Conservation (phyloP, 2,888 invertebrate genomes). For the Pteria penguin region DNA sequence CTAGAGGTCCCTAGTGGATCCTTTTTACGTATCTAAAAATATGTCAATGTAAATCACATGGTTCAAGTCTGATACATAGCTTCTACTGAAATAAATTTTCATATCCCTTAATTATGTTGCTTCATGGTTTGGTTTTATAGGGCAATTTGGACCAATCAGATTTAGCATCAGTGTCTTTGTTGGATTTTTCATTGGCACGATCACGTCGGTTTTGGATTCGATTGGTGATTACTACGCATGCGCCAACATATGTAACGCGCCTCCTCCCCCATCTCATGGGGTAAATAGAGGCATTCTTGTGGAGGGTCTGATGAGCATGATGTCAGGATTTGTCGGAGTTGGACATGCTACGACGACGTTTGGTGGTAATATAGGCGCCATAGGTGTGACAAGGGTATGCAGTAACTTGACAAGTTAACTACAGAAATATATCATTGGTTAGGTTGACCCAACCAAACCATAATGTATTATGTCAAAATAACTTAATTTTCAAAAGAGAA, state of each 20-base stretch:
- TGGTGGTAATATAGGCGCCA: slow-evolving; percentile 93
- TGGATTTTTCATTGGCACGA: slow-evolving; percentile 58
- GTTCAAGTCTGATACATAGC: too few species aligned
- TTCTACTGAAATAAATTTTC: too few species aligned
- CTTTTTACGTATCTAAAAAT: too few species aligned
- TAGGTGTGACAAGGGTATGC: slow-evolving; percentile 91
- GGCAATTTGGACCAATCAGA: slow-evolving; percentile 62
- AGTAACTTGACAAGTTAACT: too few species aligned
- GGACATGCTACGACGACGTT: slow-evolving; percentile 94
- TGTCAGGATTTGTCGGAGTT: slow-evolving; percentile 91
- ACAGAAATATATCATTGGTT: too few species aligned
- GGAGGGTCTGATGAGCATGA: slow-evolving; percentile 89
- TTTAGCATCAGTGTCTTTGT: slow-evolving; percentile 55
- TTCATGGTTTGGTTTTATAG: slow-evolving; percentile 28
- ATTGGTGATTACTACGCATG: slow-evolving; percentile 94
- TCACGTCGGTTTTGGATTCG: slow-evolving; percentile 64
- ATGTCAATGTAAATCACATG: too few species aligned
- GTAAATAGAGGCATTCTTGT: slow-evolving; percentile 86
- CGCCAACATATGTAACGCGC: slow-evolving; percentile 85
- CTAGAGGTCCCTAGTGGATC: too few species aligned
- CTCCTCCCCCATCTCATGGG: slow-evolving; percentile 90
- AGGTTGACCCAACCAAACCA: too few species aligned
- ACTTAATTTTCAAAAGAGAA: too few species aligned
- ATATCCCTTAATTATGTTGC: not conserved
- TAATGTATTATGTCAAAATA: too few species aligned